Conservation (phyloP, 2,113 vertebrate species). For the Blennius ocellaris region DNA sequence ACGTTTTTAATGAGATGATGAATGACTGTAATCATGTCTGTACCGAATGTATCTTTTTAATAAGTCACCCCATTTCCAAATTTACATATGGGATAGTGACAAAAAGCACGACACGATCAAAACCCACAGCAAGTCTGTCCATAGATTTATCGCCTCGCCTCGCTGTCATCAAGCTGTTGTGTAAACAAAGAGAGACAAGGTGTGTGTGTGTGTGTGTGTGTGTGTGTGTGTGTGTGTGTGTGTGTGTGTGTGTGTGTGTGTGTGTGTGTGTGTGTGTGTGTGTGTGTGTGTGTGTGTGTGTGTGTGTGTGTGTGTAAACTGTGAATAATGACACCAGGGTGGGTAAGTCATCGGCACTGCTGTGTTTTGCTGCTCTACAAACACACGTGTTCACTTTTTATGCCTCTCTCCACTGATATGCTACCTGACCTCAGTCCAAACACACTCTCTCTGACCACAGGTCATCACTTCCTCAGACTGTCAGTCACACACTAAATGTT, state of each 20-base stretch:
- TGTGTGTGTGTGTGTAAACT: slow-evolving; percentile 67
- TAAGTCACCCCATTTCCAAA: no score
- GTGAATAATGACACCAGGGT: slow-evolving; percentile 71
- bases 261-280: slow-evolving; percentile 17
- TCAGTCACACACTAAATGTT: slow-evolving; percentile 53
- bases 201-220: slow-evolving; percentile 13
- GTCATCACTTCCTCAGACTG: slow-evolving; percentile 35
- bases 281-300: slow-evolving; percentile 17
- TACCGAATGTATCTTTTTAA: no score
- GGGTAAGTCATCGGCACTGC: slow-evolving; percentile 58
- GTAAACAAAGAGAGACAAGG: slow-evolving; percentile 71
- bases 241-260: slow-evolving; percentile 23
- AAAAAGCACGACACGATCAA: no score
- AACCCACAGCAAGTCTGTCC: no score
- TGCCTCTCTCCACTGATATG: slow-evolving; percentile 54
- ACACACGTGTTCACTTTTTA: slow-evolving; percentile 14
- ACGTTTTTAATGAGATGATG: no score
- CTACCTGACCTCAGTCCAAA: slow-evolving; percentile 59
- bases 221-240: slow-evolving; percentile 2
- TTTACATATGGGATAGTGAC: no score
- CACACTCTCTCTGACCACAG: slow-evolving; percentile 41
- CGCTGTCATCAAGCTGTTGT: slow-evolving; percentile 69
- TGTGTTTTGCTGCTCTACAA: slow-evolving; percentile 18
- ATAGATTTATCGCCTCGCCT: slow-evolving; percentile 1
- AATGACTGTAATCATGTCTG: no score